Percentiles rank a stretch among this genome's conserved stretches.
Evolutionary conservation across 1,140 invertebrate genomes (phyloP).

Genomic region (Ladona fulva): DNA sequence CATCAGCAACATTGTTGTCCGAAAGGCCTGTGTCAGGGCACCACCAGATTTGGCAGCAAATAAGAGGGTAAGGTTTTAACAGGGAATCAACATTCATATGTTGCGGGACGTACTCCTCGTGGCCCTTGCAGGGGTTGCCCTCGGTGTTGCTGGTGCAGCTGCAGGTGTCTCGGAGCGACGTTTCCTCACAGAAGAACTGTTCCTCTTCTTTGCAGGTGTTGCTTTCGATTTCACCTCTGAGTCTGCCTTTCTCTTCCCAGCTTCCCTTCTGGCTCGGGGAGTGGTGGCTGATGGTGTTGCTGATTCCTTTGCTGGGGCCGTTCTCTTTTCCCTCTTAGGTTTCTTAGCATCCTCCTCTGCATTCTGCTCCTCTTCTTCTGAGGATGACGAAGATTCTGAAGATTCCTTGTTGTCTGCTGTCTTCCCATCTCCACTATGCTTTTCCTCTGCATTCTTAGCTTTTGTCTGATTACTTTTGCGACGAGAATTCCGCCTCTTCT

Average conservation of each 20-base stretch:
- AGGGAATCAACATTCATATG: background rate
- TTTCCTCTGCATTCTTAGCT: conserved; percentile 17
- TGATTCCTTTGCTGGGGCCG: conserved; percentile 9
- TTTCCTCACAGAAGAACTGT: background rate
- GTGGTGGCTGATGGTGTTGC: background rate
- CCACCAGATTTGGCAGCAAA: background rate
- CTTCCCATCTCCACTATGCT: conserved; percentile 18
- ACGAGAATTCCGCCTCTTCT: conserved; percentile 44
- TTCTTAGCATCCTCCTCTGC: background rate
- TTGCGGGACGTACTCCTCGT: conserved; percentile 1
- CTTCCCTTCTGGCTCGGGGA: conserved; percentile 16
- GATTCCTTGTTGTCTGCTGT: conserved; percentile 19
- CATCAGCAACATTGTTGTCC: background rate
- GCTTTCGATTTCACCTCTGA: conserved; percentile 23
- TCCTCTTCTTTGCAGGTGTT: conserved; percentile 30
- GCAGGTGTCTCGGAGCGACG: background rate
- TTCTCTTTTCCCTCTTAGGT: conserved; percentile 14
- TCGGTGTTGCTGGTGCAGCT: background rate
- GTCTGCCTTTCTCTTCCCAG: conserved; percentile 31
- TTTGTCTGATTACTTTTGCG: background rate
- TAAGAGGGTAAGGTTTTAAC: too few species aligned
- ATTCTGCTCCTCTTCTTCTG: conserved; percentile 19
- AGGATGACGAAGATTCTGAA: conserved; percentile 13
- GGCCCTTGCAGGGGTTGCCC: background rate
- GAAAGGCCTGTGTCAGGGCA: background rate